Base-by-base conservation (phyloP, 2,888 invertebrate genomes). In the Cryptus viduatorius region DNA sequence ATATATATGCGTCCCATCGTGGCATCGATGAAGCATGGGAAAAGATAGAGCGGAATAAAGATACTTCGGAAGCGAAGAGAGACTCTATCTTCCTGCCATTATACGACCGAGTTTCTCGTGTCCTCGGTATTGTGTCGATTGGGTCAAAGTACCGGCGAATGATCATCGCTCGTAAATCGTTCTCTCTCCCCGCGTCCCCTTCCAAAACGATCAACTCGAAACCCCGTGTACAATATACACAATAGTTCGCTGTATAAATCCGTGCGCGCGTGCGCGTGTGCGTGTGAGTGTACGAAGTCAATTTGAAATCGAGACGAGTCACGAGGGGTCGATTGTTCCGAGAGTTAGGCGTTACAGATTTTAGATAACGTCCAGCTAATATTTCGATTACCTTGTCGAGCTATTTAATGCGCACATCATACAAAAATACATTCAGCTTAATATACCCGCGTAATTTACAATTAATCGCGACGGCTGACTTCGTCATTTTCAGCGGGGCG, bases 401-500 rank as follows among this genome's bases (percentile, higher is more conserved):
- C 79, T 68, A 77, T 85, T 82, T 79, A 85, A 85, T 68, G 79
- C 79, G 61, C n/a, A 5, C 68, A 19, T 50, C 61, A 29, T 31
- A 48, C 68, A 44, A 46, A 77, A 73, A 61, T 77, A 64, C 14
- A 37, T 4, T 4, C 12, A 10, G 12, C n/a, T 24, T 4, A 19
- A 19, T 44, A 46, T 12, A 31, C 37, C 50, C 8, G 37, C 31
- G 79, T 79, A 65, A 85, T 85, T 85, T 61, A 72, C 71, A 76
- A 85, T 85, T 82, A 90, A 87, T 89, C 88, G 89, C 88, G 87
- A 88, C 85, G 86, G 90, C 89, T 90, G 91, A 90, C 90, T 89
- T 87, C 88, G 90, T 90, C 91, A 90, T 91, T 92, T 91, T 89
- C 87, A 73, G 76, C 87, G 87, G 87, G 86, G 86, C 86, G 89